These are phyloP conservation scores for Bungarus multicinctus DNA, from an alignment of 2,113 vertebrate genomes.

Conservation along the genomic window DNA sequence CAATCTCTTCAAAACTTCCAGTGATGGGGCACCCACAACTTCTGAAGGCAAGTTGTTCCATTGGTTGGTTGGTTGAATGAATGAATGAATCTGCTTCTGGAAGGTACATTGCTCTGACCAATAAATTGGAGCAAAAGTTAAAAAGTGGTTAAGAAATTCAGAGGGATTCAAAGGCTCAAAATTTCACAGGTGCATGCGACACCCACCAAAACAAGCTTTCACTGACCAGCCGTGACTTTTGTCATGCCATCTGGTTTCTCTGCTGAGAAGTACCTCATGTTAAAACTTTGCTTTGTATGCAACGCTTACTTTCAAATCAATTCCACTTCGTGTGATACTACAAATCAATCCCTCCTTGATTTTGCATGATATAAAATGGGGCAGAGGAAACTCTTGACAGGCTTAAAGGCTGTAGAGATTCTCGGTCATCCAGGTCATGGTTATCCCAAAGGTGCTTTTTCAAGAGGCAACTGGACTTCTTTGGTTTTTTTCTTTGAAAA, in stretches of 20 bases:
- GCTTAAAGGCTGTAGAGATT: background rate
- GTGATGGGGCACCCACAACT: background rate
- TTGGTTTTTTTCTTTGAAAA: too few relatives aligned
- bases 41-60: background rate
- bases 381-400: background rate
- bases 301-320: conserved; percentile 70
- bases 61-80: background rate
- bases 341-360: background rate
- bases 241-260: background rate
- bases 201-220: background rate
- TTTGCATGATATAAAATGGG: background rate
- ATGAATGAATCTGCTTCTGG: background rate
- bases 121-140: background rate
- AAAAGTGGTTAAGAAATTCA: background rate
- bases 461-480: too few relatives aligned
- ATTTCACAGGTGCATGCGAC: background rate
- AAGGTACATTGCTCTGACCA: background rate
- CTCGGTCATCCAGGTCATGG: too few relatives aligned
- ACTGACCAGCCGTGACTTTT: background rate
- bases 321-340: too few relatives aligned
- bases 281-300: background rate
- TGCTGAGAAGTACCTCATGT: background rate
- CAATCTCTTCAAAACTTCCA: background rate
- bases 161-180: background rate
- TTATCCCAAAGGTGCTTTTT: too few relatives aligned